These are phyloP conservation scores for Spinibarbus caldwelli DNA, from an alignment of 2,797 vertebrate genomes.

Conservation along the genomic window DNA sequence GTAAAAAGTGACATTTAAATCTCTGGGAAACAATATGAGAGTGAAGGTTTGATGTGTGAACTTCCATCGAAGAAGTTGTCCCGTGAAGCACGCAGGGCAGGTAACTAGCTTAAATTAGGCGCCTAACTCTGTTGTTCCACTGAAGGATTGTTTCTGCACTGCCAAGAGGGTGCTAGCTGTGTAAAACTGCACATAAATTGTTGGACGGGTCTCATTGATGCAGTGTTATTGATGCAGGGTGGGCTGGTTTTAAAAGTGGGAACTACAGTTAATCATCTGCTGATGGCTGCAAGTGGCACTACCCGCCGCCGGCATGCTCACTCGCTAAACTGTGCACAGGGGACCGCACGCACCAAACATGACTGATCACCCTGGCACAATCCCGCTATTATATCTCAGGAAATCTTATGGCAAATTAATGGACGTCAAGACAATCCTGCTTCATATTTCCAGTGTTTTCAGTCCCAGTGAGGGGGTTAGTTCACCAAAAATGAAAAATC, in stretches of 20 bases:
- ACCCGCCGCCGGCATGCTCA: background rate
- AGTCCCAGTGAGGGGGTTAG: background rate
- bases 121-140: slow-evolving; percentile 12
- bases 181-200: slow-evolving; percentile 36
- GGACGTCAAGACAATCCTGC: slow-evolving; percentile 25
- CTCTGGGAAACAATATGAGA: background rate
- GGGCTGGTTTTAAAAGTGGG: slow-evolving; percentile 25
- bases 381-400: slow-evolving; percentile 44
- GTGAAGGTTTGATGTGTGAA: slow-evolving; percentile 2
- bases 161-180: slow-evolving; percentile 15
- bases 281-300: slow-evolving; percentile 17
- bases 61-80: background rate
- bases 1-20: background rate
- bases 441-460: slow-evolving; percentile 34
- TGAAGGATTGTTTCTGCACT: slow-evolving; percentile 3
- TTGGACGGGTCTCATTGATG: slow-evolving; percentile 30
- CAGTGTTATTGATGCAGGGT: slow-evolving; percentile 48
- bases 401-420: slow-evolving; percentile 54
- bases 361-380: slow-evolving; percentile 40
- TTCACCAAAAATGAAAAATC: background rate
- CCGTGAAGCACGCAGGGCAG: background rate
- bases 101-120: slow-evolving; percentile 3
- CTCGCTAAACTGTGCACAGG: slow-evolving; percentile 11
- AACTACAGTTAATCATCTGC: slow-evolving; percentile 32
- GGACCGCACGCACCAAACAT: background rate